Percentiles rank a stretch among this genome's conserved stretches.
These are phyloP conservation scores for Drosophila imparisetae DNA, from an alignment of 2,888 invertebrate species.

Conservation along the genomic window DNA sequence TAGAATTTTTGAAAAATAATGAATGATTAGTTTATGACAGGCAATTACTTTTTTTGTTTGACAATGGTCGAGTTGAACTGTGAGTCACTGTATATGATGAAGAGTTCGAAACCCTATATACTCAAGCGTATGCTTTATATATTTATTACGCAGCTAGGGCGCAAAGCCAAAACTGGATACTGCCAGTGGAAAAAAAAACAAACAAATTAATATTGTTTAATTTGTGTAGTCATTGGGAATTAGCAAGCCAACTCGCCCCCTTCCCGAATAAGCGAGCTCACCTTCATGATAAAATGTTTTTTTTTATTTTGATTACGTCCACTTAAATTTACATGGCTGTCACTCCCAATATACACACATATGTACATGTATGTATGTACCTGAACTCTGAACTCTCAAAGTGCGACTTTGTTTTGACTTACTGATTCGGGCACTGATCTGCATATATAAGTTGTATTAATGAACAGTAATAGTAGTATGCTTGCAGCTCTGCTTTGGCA, in stretches of 20 bases:
- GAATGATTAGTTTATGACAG: too few relatives aligned
- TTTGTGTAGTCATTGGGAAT: conserved; percentile 20
- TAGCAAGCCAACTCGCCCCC: conserved; percentile 21
- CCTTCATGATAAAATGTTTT: conserved; percentile 27
- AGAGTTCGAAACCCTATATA: neutral
- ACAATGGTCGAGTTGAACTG: too few relatives aligned
- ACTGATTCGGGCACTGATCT: conserved; percentile 1
- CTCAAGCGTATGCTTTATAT: neutral
- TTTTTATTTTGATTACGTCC: conserved; percentile 41
- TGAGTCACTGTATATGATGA: too few relatives aligned
- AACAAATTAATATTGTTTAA: conserved; percentile 42
- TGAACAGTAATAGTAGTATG: neutral
- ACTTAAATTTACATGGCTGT: conserved; percentile 45
- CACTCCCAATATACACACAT: conserved; percentile 7
- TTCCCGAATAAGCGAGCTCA: neutral
- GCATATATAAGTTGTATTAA: neutral
- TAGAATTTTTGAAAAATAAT: too few relatives aligned
- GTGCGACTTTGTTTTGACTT: neutral
- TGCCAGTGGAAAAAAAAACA: conserved; percentile 21
- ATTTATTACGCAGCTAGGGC: neutral
- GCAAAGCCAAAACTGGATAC: neutral
- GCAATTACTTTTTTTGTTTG: too few relatives aligned
- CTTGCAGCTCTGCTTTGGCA: neutral
- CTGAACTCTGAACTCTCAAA: conserved; percentile 6
- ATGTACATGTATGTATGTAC: neutral